These are phyloP conservation scores for Cerastis rubricosa DNA, from an alignment of 2,888 invertebrate species.

Conservation along the genomic window DNA sequence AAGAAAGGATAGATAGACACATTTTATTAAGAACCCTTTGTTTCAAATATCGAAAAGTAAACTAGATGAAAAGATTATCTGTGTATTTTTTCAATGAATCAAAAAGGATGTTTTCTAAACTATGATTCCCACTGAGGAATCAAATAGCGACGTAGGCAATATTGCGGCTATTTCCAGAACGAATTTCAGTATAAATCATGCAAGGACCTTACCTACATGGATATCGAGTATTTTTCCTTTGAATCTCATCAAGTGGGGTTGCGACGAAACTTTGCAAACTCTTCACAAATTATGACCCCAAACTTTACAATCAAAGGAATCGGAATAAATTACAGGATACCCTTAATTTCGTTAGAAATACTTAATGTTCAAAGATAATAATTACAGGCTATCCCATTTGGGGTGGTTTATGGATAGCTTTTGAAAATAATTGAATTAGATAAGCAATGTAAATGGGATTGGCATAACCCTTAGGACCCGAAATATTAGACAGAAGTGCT, in stretches of 20 bases:
- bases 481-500: constrained; percentile 16
- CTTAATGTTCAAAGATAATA: constrained; percentile 51
- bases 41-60: neutral
- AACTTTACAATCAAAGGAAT: constrained; percentile 65
- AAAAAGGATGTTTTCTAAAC: neutral
- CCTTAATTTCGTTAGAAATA: constrained; percentile 55
- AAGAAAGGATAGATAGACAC: neutral
- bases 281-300: constrained; percentile 57
- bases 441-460: constrained; percentile 44
- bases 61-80: neutral
- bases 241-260: constrained; percentile 53
- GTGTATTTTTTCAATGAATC: neutral
- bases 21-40: neutral
- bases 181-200: constrained; percentile 4
- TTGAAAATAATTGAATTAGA: constrained; percentile 41
- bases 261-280: constrained; percentile 47
- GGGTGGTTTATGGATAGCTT: constrained; percentile 34
- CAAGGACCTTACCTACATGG: constrained; percentile 11
- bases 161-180: neutral
- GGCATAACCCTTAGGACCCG: constrained; percentile 2
- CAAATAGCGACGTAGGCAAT: neutral
- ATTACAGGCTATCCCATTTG: constrained; percentile 47
- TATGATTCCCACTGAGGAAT: neutral
- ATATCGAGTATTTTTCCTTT: constrained; percentile 39
- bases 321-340: constrained; percentile 61